Evolutionary conservation across 2,888 invertebrate genomes (phyloP), one percentile per base, ranked within the genome.

Genomic region (Polietes domitor): DNA sequence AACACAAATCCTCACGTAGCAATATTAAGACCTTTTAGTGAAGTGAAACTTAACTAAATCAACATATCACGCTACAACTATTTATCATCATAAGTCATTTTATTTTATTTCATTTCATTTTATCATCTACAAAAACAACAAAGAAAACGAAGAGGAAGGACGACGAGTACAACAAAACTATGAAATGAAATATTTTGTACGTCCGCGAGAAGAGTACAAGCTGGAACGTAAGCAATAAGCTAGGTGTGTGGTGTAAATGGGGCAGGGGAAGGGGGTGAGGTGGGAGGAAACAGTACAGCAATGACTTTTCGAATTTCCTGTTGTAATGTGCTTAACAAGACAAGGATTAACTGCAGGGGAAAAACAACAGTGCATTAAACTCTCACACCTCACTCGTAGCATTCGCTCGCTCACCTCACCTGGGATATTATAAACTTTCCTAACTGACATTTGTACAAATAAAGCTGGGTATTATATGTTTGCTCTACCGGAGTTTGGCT

Each of bases 11-110:
- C 58, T 12, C 73, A 73, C 73, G 73, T 73, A 73, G n/a, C 61
- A 73, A 43, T 68, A 68, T 68, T 68, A 68, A 68, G 68, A 68
- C 68, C 68, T 68, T 68, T 61, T 68, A 41, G 43, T 37, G 37
- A 68, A 84, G 81, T 65, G 50, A 58, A 84, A 84, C 81, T 84
- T 84, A 84, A 86, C 77, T 80, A 85, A 87, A 87, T 87, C 86
- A 88, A 85, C 83, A 86, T 86, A 88, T 86, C 88, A 87, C 87
- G 89, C 88, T 90, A 88, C 88, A 89, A 88, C 87, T 90, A 92
- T 91, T 91, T 89, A 91, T 91, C 91, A 92, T 92, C 91, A 91
- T 91, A 91, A 91, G 91, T 91, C 92, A 91, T 90, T 88, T 85
- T 79, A 86, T 81, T 82, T 85, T 75, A 68, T 37, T 63, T 37